phyloP scores from a whole-genome alignment of 2,113 vertebrate species.

The Triplophysa dalaica region DNA sequence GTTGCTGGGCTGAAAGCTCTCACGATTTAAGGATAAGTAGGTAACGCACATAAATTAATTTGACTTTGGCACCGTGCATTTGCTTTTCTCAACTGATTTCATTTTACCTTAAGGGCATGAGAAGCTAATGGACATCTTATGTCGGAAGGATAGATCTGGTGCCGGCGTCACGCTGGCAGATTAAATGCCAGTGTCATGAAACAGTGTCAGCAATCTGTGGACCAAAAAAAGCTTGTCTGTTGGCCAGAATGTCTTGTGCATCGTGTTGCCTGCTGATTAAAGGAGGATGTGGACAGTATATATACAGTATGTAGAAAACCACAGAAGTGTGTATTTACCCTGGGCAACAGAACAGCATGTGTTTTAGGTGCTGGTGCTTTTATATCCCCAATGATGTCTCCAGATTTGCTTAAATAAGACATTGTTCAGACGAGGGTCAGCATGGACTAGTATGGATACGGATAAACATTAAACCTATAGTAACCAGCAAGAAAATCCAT shows the following conservation, averaged over 20 bases:
- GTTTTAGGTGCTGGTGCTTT: background rate
- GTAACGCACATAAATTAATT: conserved; percentile 27
- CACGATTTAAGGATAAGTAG: conserved; percentile 33
- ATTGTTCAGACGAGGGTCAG: too few species aligned
- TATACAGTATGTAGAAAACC: too few species aligned
- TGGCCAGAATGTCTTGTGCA: background rate
- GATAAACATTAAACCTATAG: too few species aligned
- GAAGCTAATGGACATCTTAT: conserved; percentile 44
- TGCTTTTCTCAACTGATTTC: conserved; percentile 21
- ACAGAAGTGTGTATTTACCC: too few species aligned
- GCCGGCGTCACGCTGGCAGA: background rate
- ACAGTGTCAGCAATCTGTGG: conserved; percentile 43
- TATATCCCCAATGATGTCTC: background rate
- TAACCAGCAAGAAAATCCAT: background rate
- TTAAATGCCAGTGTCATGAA: conserved; percentile 42
- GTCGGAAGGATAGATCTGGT: conserved; percentile 19
- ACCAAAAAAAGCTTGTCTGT: conserved; percentile 10
- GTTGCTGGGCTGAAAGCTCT: conserved; percentile 30
- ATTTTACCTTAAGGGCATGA: conserved; percentile 34
- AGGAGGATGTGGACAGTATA: background rate
- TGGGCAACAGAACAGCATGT: background rate
- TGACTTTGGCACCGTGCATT: conserved; percentile 35
- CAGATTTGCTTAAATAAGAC: background rate
- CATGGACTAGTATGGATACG: background rate
- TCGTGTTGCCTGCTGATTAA: conserved; percentile 8